Evolutionary conservation across 37 sponge, comb jelly and placozoan species (phyloP).

Genomic region (Eunapius fragilis): DNA sequence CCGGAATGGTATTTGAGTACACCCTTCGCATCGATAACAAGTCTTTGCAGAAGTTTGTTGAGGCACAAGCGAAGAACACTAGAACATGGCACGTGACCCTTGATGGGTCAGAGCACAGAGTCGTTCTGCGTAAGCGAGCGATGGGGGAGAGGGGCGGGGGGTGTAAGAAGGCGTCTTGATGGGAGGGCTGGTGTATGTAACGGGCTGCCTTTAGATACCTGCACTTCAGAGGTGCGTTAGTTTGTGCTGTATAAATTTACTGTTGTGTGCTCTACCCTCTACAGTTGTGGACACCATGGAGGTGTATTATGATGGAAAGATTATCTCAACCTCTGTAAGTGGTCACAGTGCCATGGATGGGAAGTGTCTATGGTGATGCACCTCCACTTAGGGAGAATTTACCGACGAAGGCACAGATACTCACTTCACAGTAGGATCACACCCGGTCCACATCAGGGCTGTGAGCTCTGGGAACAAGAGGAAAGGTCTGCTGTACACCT

Average conservation of each 20-base stretch:
- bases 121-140: constrained; percentile 77
- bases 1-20: constrained; percentile 79
- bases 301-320: constrained; percentile 89
- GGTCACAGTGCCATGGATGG: too few relatives aligned
- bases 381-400: constrained; percentile 88
- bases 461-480: constrained; percentile 81
- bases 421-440: constrained; percentile 70
- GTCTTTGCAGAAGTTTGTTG: constrained; percentile 79
- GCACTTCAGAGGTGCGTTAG: too few relatives aligned
- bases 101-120: constrained; percentile 70
- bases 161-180: too few relatives aligned
- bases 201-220: not conserved
- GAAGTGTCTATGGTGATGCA: not conserved
- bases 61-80: constrained; percentile 75
- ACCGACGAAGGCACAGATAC: constrained; percentile 89
- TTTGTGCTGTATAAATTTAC: too few relatives aligned
- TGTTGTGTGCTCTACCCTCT: not conserved
- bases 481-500: constrained; percentile 81
- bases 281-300: constrained; percentile 87
- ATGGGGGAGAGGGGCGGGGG: not conserved
- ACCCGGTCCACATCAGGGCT: constrained; percentile 67
- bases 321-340: constrained; percentile 79
- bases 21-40: constrained; percentile 84
- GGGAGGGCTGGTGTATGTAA: too few relatives aligned
- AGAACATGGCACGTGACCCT: constrained; percentile 83